Conservation (phyloP, 92 coral and sea anemone species). For the Blastomussa wellsi region DNA sequence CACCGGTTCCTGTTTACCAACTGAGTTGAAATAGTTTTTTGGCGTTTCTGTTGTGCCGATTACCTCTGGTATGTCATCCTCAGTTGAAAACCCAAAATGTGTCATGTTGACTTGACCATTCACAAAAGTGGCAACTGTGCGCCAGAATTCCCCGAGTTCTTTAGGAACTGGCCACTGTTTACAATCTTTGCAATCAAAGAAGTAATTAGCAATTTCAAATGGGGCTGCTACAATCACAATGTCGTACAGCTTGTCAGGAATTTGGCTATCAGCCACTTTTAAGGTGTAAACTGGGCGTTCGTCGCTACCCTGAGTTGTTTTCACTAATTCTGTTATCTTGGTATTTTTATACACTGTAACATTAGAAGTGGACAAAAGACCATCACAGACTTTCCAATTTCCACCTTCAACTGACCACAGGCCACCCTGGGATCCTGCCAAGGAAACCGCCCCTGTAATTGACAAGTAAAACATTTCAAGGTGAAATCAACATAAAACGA, state of each 20-base stretch:
- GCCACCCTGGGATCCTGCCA: slow-evolving; percentile 91
- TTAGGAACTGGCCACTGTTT: slow-evolving; percentile 77
- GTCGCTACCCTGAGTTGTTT: slow-evolving; percentile 15
- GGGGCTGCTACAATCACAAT: slow-evolving; percentile 95
- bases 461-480: background rate
- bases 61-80: slow-evolving; percentile 63
- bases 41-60: slow-evolving; percentile 83
- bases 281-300: slow-evolving; percentile 61
- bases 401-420: slow-evolving; percentile 98
- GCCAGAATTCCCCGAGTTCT: slow-evolving; percentile 76
- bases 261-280: slow-evolving; percentile 31
- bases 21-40: slow-evolving; percentile 79
- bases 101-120: slow-evolving; percentile 65
- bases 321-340: slow-evolving; percentile 61
- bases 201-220: slow-evolving; percentile 54
- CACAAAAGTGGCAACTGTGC: slow-evolving; percentile 87
- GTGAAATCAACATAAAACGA: background rate
- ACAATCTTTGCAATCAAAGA: slow-evolving; percentile 77
- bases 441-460: slow-evolving; percentile 80
- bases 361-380: slow-evolving; percentile 65
- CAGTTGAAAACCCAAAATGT: slow-evolving; percentile 62
- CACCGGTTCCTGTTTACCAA: slow-evolving; percentile 76
- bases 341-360: slow-evolving; percentile 75
- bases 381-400: slow-evolving; percentile 90
- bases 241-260: slow-evolving; percentile 61